Evolutionary conservation across 2,888 invertebrate genomes (phyloP), one percentile per base, ranked within the genome.

Genomic region (Tillus elongatus): DNA sequence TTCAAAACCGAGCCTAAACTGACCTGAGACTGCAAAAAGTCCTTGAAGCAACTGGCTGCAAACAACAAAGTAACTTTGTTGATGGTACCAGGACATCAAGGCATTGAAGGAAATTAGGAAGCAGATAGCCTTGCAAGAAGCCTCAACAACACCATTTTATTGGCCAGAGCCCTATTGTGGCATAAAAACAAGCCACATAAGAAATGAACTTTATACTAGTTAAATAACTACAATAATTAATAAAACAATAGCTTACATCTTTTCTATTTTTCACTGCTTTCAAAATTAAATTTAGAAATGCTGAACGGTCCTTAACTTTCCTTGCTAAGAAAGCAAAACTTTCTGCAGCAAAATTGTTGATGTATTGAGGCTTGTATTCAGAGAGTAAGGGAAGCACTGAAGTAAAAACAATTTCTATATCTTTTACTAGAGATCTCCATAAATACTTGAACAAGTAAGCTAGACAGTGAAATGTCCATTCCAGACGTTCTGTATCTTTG

Each of bases 281-380:
- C 24, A 92, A 64, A 27, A 91, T 63, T 30, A 83, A 69, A 30
- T 72, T 70, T 27, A 92, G 62, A 59, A 93, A 82, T 34, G 74
- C 74, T 15, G 77, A 73, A 52, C 81, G 83, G 52, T 92, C 85
- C 48, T 78, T 81, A 8, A 89, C 80, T 71, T 90, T 90, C 46
- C 95, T 72, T 2, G 91, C 85, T 1, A 97, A 82, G 70, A 91
- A 96, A 1, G 95, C 86, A 71, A 96, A 95, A 64, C 92, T 88
- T 67, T 96, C 93, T 0, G 92, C 90, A 3, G 95, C 92, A 74
- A 96, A 97, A 56, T 84, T 84, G 49, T 86, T 82, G 13, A 96
- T 80, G 58, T 92, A 90, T 43, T 77, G 76, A 13, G 88, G 86
- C 52, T 81, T 79, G n/a, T 71, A 69, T 35, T 81, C 79, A 49